These are phyloP conservation scores for Dascyllus trimaculatus DNA, from an alignment of 2,113 vertebrate species.

Conservation along the genomic window DNA sequence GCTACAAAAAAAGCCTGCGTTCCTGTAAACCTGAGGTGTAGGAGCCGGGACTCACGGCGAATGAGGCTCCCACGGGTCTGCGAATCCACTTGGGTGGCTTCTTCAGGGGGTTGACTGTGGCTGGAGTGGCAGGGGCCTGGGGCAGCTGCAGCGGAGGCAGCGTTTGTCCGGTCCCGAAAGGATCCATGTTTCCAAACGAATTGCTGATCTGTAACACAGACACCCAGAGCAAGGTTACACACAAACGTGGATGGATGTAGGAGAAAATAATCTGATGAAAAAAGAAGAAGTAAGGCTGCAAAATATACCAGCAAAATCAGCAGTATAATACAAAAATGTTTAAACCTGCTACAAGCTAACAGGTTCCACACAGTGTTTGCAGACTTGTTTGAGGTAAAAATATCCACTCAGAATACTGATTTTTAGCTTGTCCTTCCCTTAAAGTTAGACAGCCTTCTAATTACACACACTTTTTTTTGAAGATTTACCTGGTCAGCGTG, in stretches of 20 bases:
- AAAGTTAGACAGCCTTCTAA: too few relatives aligned
- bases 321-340: too few relatives aligned
- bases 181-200: constrained; percentile 95
- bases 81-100: constrained; percentile 97
- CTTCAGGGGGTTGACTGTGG: constrained; percentile 88
- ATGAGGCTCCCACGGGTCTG: constrained; percentile 93
- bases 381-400: too few relatives aligned
- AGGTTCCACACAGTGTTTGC: too few relatives aligned
- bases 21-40: not conserved
- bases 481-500: constrained; percentile 85
- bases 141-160: constrained; percentile 93
- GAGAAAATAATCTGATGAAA: too few relatives aligned
- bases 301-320: too few relatives aligned
- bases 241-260: not conserved
- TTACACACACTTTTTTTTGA: too few relatives aligned
- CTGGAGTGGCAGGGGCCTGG: constrained; percentile 81
- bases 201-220: constrained; percentile 87
- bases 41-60: constrained; percentile 86
- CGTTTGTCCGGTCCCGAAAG: constrained; percentile 93
- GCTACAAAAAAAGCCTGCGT: not conserved
- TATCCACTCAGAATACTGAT: too few relatives aligned
- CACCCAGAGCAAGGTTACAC: not conserved
- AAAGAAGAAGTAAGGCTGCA: too few relatives aligned
- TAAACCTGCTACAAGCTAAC: too few relatives aligned
- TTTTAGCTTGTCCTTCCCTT: too few relatives aligned